Conservation (phyloP, 2,797 vertebrate genomes). For the Todus mexicanus region DNA sequence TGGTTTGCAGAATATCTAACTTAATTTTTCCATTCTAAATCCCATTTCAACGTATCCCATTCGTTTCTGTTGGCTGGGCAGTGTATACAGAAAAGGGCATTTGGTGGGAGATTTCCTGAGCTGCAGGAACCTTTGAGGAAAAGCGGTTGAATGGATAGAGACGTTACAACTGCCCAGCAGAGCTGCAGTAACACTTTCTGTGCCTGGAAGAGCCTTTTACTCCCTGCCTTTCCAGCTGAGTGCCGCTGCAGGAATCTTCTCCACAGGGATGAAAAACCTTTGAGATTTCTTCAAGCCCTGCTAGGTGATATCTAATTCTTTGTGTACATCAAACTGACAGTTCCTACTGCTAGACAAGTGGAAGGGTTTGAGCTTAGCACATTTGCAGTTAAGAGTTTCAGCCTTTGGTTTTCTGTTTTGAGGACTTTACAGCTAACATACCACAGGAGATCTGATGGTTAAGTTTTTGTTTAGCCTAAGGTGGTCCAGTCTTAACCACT, state of each 20-base stretch:
- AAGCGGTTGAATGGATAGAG: not conserved
- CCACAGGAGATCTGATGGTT: not conserved
- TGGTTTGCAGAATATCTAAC: not conserved
- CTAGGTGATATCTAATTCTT: not conserved
- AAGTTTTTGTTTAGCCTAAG: not conserved
- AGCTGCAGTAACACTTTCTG: not conserved
- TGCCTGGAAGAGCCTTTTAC: not conserved
- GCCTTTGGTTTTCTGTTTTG: not conserved
- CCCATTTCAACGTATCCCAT: not conserved
- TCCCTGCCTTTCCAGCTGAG: not conserved
- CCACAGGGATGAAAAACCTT: not conserved
- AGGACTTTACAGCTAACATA: not conserved
- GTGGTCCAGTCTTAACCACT: not conserved
- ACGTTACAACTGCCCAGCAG: not conserved
- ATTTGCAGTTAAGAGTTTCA: not conserved
- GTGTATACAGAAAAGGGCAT: not conserved
- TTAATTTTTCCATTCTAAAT: not conserved
- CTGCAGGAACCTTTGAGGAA: not conserved
- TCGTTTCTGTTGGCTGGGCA: not conserved
- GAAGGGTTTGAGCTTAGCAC: not conserved
- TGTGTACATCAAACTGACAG: not conserved
- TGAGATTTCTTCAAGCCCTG: not conserved
- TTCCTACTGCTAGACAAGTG: not conserved
- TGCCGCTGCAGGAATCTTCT: not conserved
- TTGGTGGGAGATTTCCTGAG: not conserved